Conservation (phyloP, 1,140 invertebrate species). For the Apocrypta bakeri region DNA sequence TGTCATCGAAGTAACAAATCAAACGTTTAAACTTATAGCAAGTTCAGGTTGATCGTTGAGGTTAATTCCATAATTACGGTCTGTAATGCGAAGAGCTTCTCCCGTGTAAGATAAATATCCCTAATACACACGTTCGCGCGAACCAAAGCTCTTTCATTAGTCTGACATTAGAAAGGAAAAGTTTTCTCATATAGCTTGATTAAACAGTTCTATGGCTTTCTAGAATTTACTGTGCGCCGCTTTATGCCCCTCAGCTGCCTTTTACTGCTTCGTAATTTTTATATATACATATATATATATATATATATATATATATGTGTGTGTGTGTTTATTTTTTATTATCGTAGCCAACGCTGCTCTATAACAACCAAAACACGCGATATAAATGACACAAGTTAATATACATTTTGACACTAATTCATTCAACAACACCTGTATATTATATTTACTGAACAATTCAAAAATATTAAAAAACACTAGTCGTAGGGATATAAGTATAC, state of each 20-base stretch:
- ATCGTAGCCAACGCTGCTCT: not conserved
- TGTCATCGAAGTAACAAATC: not conserved
- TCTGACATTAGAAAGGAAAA: constrained; percentile 26
- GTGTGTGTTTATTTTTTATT: not conserved
- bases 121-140: not conserved
- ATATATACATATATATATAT: not conserved
- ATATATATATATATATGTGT: not conserved
- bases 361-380: not conserved
- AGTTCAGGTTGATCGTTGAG: constrained; percentile 24
- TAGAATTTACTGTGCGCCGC: constrained; percentile 36
- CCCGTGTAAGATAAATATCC: constrained; percentile 36
- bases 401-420: not conserved
- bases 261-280: constrained; percentile 8
- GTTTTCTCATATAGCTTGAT: constrained; percentile 42
- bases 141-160: constrained; percentile 34
- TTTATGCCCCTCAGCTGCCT: constrained; percentile 29
- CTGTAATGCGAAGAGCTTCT: constrained; percentile 21
- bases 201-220: constrained; percentile 39
- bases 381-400: too few relatives aligned
- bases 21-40: constrained; percentile 31
- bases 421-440: not conserved
- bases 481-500: too few relatives aligned
- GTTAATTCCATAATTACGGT: not conserved
- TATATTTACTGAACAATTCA: not conserved
- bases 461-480: not conserved